A percentile compares a stretch with the other conserved stretches of the same genome.
Conservation (phyloP, 2,113 vertebrate genomes). For the Tetrax tetrax region DNA sequence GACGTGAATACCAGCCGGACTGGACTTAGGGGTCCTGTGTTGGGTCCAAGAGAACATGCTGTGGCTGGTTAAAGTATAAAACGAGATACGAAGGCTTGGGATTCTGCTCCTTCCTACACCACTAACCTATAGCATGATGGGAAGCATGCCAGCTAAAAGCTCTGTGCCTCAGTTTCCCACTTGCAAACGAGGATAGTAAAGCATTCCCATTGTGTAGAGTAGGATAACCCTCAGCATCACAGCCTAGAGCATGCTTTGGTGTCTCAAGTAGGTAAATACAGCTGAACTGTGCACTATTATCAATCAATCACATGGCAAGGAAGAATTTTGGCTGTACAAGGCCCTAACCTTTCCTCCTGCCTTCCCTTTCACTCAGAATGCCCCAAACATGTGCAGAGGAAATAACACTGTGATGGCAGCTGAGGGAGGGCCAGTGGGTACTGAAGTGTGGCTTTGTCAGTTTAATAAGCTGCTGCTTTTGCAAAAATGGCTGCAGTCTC, state of each 20-base stretch:
- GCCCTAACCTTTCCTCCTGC: background rate
- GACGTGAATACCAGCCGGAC: background rate
- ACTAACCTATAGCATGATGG: fast-evolving
- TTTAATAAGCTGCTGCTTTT: constrained; percentile 61
- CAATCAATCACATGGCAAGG: background rate
- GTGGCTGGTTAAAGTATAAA: background rate
- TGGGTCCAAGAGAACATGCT: background rate
- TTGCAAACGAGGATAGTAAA: background rate
- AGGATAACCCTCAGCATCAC: background rate
- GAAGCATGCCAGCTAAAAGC: background rate
- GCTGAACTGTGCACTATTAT: background rate
- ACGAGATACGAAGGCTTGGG: background rate
- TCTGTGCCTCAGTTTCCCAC: background rate
- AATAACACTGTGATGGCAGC: background rate
- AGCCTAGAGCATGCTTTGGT: background rate
- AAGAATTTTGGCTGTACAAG: background rate
- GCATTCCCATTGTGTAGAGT: background rate
- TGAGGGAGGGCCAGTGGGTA: constrained; percentile 14
- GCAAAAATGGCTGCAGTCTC: constrained; percentile 60
- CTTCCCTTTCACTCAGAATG: background rate
- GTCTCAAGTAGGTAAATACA: background rate
- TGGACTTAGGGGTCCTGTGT: background rate
- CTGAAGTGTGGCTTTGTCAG: constrained; percentile 61
- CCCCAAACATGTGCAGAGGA: background rate
- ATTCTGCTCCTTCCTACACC: background rate